Percentiles rank a stretch among this genome's conserved stretches.
Conservation (phyloP, 2,888 invertebrate genomes). For the Rotaria socialis region DNA sequence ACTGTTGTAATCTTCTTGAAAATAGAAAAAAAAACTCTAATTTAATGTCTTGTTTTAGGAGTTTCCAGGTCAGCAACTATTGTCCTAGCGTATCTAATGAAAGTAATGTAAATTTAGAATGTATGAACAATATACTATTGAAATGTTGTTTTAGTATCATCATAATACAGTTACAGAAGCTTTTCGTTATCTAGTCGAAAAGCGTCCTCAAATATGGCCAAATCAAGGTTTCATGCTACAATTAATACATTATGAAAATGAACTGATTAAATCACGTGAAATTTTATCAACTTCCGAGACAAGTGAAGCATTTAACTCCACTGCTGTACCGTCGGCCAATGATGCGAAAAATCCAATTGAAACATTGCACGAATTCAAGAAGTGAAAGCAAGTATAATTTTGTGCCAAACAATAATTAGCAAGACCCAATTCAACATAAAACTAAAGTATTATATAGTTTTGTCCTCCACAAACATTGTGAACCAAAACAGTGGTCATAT, state of each 20-base stretch:
- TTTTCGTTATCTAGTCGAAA: neutral
- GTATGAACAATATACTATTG: neutral
- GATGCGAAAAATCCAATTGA: neutral
- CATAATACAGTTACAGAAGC: neutral
- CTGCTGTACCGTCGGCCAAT: too few relatives aligned
- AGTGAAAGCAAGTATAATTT: neutral
- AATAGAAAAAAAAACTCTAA: too few relatives aligned
- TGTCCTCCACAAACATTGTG: too few relatives aligned
- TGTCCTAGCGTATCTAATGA: neutral
- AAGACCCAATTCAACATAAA: too few relatives aligned
- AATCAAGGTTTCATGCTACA: neutral
- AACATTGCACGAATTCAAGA: neutral
- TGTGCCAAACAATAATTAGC: too few relatives aligned
- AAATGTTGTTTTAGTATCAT: neutral
- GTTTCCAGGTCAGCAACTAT: constrained; percentile 1
- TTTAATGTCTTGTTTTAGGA: neutral
- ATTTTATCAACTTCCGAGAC: neutral
- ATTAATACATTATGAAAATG: neutral
- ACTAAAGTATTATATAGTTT: too few relatives aligned
- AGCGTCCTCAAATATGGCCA: neutral
- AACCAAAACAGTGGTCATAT: too few relatives aligned
- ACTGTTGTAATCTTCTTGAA: too few relatives aligned
- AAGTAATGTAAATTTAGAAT: neutral
- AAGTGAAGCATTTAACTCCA: neutral
- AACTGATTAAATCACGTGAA: neutral